A percentile compares a stretch with the other conserved stretches of the same genome.
Evolutionary conservation across 2,888 invertebrate genomes (phyloP).

Genomic region (Caenorhabditis imperialis): DNA sequence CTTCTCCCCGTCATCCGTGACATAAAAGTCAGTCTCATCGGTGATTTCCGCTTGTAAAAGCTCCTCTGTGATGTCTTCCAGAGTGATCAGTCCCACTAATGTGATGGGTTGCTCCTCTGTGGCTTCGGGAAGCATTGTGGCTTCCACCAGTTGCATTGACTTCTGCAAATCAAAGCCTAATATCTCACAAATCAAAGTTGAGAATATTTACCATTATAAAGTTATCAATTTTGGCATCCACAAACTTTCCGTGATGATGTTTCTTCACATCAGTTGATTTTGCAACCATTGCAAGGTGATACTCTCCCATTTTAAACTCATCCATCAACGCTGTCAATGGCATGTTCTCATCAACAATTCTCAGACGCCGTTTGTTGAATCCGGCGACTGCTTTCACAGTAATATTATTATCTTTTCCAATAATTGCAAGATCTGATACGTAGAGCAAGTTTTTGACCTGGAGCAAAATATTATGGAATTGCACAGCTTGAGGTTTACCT

Average conservation of each 20-base stretch:
- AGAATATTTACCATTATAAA: constrained; percentile 30
- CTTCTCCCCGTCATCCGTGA: constrained; percentile 74
- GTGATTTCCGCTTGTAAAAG: constrained; percentile 94
- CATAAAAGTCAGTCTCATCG: constrained; percentile 92
- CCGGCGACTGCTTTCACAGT: constrained; percentile 67
- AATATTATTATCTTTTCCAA: constrained; percentile 96
- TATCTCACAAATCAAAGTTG: constrained; percentile 1
- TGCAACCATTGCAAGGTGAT: constrained; percentile 53
- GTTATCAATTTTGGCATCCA: constrained; percentile 32
- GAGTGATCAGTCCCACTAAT: constrained; percentile 91
- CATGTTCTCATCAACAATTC: constrained; percentile 95
- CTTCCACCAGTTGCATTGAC: constrained; percentile 49
- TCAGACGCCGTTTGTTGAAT: constrained; percentile 91
- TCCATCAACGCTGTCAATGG: constrained; percentile 94
- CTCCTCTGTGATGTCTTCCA: constrained; percentile 80
- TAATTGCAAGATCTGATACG: constrained; percentile 97
- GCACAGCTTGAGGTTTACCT: not conserved
- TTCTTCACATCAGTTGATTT: constrained; percentile 33
- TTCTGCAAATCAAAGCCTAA: constrained; percentile 10
- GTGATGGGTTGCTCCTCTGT: constrained; percentile 84
- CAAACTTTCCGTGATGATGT: constrained; percentile 36
- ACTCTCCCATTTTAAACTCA: constrained; percentile 90
- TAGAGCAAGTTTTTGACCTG: constrained; percentile 82
- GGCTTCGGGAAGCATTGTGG: constrained; percentile 83
- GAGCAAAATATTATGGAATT: constrained; percentile 18